These are phyloP conservation scores for Ephydatia muelleri DNA, from an alignment of 37 sponge, comb jelly and placozoan species.

Conservation along the genomic window DNA sequence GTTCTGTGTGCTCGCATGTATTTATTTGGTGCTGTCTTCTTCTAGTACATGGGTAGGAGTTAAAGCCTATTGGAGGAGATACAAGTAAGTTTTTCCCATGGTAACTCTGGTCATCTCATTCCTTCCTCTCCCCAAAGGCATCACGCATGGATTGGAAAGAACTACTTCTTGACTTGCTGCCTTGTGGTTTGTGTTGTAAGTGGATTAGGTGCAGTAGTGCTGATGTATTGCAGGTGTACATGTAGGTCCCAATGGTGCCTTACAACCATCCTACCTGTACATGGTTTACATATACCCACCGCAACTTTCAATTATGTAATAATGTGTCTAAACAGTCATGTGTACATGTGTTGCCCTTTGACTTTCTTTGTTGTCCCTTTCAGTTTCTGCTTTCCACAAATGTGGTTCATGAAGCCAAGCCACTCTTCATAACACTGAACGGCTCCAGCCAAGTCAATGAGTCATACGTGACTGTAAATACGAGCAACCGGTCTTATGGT, in stretches of 20 bases:
- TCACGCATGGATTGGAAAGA: background rate
- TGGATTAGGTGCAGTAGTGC: background rate
- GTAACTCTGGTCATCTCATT: background rate
- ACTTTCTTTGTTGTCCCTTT: background rate
- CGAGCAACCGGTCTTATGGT: background rate
- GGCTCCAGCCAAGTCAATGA: background rate
- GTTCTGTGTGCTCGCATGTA: no score
- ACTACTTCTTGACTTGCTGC: background rate
- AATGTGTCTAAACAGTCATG: no score
- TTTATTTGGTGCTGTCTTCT: background rate
- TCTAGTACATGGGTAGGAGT: background rate
- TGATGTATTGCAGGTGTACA: background rate
- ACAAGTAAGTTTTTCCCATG: background rate
- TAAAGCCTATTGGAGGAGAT: background rate
- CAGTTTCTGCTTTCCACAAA: background rate
- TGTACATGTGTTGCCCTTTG: no score
- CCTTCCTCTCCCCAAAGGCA: background rate
- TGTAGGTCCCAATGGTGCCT: background rate
- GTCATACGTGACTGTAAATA: background rate
- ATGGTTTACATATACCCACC: no score
- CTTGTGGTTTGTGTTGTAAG: background rate
- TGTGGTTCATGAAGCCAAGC: background rate
- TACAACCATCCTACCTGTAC: no score
- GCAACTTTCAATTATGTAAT: no score
- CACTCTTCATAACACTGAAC: background rate